Percentiles rank a stretch among this genome's conserved stretches.
These are phyloP conservation scores for Odocoileus virginianus DNA, from an alignment of 2,113 vertebrate species.

Conservation along the genomic window DNA sequence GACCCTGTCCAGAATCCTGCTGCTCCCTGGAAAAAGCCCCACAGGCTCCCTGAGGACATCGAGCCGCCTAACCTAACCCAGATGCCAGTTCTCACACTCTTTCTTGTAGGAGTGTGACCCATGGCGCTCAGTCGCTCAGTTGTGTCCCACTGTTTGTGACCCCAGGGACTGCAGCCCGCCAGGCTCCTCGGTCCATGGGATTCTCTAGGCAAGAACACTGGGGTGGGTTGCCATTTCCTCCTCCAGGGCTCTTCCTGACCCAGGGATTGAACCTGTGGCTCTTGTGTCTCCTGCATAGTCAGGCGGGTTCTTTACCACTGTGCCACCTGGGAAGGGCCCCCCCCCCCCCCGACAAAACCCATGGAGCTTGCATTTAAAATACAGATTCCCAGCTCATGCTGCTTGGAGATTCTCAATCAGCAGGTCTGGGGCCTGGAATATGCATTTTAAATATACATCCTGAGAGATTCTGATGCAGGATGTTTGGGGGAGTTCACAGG, in stretches of 20 bases:
- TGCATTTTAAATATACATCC: background rate
- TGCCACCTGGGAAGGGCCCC: background rate
- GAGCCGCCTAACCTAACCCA: accelerated
- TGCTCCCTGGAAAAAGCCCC: background rate
- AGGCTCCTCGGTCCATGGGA: background rate
- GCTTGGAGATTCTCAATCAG: background rate
- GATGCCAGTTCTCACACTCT: accelerated
- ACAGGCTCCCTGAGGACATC: background rate
- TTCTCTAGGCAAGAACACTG: background rate
- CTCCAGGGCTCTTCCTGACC: background rate
- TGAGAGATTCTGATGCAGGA: background rate
- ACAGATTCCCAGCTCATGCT: accelerated
- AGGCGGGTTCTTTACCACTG: background rate
- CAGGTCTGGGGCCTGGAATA: background rate
- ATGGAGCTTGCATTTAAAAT: background rate
- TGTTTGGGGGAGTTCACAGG: background rate
- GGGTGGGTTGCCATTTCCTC: background rate
- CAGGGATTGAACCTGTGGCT: background rate
- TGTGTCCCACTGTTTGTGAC: background rate
- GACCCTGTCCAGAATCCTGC: background rate
- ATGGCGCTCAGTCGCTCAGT: background rate
- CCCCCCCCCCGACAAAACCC: background rate
- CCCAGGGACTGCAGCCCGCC: background rate
- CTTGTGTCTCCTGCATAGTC: background rate
- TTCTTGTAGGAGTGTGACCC: background rate